Conservation (phyloP, 1,140 invertebrate genomes). For the Steinernema khuongi region DNA sequence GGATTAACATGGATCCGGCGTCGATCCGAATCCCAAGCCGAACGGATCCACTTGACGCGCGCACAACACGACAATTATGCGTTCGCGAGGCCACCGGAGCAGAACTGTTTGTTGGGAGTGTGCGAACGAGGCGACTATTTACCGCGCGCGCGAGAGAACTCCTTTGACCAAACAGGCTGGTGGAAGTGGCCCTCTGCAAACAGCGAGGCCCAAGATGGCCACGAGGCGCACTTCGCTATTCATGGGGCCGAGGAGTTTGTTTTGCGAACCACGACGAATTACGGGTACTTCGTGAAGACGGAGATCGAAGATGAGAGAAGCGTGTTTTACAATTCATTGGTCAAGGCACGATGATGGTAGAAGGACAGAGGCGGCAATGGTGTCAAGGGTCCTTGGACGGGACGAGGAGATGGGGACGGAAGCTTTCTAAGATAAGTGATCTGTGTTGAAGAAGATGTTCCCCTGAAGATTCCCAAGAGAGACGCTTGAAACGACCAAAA, state of each 20-base stretch:
- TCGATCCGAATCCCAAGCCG: not conserved
- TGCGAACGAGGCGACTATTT: constrained; percentile 13
- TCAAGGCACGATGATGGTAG: too few species aligned
- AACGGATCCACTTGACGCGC: constrained; percentile 1
- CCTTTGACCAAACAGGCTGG: not conserved
- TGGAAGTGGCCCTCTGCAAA: not conserved
- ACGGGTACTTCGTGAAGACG: not conserved
- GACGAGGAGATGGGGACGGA: too few species aligned
- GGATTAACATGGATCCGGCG: not conserved
- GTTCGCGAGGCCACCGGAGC: not conserved
- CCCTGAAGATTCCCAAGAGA: too few species aligned
- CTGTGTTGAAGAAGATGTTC: too few species aligned
- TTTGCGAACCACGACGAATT: not conserved
- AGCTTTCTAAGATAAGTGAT: too few species aligned
- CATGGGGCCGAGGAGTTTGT: not conserved
- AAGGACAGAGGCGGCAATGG: too few species aligned
- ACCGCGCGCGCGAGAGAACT: too few species aligned
- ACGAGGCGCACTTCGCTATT: not conserved
- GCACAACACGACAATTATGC: constrained; percentile 2
- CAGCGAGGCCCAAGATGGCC: not conserved
- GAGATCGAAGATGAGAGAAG: not conserved
- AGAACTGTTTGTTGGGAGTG: constrained; percentile 9
- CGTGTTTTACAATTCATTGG: too few species aligned
- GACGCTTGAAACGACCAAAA: too few species aligned
- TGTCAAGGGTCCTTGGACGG: too few species aligned